Evolutionary conservation across 2,888 invertebrate genomes (phyloP), one percentile per base, ranked within the genome.

Genomic region (Heliconius erato): DNA sequence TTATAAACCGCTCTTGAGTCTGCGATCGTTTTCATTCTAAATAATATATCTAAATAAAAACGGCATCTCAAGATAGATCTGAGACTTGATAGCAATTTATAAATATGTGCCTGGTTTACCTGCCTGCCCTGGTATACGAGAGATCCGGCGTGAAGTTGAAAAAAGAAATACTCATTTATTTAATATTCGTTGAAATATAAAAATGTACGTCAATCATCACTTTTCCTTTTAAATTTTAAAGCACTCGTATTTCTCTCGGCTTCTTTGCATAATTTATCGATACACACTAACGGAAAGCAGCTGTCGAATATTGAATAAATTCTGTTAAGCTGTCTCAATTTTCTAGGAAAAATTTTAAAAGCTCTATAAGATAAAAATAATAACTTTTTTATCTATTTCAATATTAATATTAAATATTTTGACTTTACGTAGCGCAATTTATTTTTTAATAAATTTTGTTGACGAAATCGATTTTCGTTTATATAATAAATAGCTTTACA

Each of bases 201-300:
- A 44, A 49, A 16, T 49, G 16, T 44, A 72, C 72, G 44, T 44
- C 44, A 49, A 49, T 72, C 26, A 72, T 72, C 72, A 72, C 72
- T 72, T 72, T 44, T 49, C 26, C 72, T 72, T 72, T 72, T 72
- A 71, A 71, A 71, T 71, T 71, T 71, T 71, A 72, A 72, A 72
- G 44, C 72, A 26, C 26, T 72, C 72, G 6, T 72, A 72, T 72
- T 26, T 72, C 44, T 49, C 7, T 26, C 44, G 72, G 72, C 44
- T 72, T 44, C 72, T 72, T 44, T 72, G 72, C 72, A 72, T 72
- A 49, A 72, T 72, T 72, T 72, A 72, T 49, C 72, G 72, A 72
- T 49, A 72, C 44, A 72, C 26, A 49, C 44, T 72, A 72, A 44
- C 26, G 72, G 72, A 49, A 72, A 72, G 28, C 72, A 72, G 44